Percentiles rank a stretch among this genome's conserved stretches.
Conservation (phyloP, 2,113 vertebrate species). For the Oncorhynchus clarkii region DNA sequence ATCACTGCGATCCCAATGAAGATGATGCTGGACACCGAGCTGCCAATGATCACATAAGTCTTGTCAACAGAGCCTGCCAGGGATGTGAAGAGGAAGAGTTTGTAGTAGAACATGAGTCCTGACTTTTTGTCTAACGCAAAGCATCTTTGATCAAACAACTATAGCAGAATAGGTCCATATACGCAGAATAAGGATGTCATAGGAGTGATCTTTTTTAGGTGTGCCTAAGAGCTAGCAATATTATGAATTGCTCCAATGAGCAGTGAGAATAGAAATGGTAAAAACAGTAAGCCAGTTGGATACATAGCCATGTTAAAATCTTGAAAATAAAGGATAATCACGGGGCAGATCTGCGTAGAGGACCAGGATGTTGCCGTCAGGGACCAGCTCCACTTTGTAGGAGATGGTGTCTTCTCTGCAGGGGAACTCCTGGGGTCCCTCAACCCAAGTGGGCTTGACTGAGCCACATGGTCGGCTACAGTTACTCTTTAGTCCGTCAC, state of each 20-base stretch:
- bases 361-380: slow-evolving; percentile 11
- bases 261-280: not conserved
- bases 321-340: slow-evolving; percentile 5
- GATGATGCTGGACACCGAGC: slow-evolving; percentile 62
- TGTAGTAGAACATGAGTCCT: too few species aligned
- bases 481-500: too few species aligned
- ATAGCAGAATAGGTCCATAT: too few species aligned
- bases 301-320: not conserved
- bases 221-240: too few species aligned
- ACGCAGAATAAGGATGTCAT: too few species aligned
- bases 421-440: not conserved
- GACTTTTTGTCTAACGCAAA: too few species aligned
- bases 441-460: fast-evolving
- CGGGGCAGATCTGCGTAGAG: slow-evolving; percentile 18
- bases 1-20: slow-evolving; percentile 68
- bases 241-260: not conserved
- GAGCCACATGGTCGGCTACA: not conserved
- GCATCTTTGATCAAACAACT: not conserved
- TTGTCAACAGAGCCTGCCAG: slow-evolving; percentile 42
- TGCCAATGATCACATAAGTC: slow-evolving; percentile 53
- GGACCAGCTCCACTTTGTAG: slow-evolving; percentile 18
- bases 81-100: not conserved
- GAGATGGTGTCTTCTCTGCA: slow-evolving; percentile 1
- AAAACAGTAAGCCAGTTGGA: not conserved
- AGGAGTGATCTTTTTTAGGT: too few species aligned